Base-by-base conservation (phyloP, 92 coral and sea anemone genomes). In the Parazoanthus atlanticus region DNA sequence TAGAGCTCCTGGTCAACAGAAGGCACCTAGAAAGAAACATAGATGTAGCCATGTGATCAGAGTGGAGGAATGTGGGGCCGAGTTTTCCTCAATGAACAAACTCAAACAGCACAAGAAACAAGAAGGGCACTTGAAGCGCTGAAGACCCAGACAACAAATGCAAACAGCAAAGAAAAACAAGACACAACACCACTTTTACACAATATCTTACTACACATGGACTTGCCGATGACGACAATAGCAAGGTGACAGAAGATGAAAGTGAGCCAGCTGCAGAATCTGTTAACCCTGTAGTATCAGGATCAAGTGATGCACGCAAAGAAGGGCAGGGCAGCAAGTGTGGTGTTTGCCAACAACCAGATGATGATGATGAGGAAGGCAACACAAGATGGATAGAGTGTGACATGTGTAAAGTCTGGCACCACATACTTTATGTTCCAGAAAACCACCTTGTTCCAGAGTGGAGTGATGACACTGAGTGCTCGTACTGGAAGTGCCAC, bases 381-480 rank as follows among this genome's bases (percentile, higher is more conserved):
- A 43, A 77, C 81, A 77, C 81, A 43, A 77, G 64, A 61, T 77
- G 64, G 81, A 77, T 77, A 77, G 58, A 77, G 81, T 77, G 81
- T 77, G 81, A 77, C 81, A 77, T 77, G 81, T 77, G 64, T 43
- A 77, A 77, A 77, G 61, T 77, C 81, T 77, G 58, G 58, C 41
- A 77, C 61, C 61, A 43, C 61, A 61, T 77, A 77, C 81, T 77
- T 77, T 41, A 61, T 43, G 61, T 77, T 41, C 81, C 61, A 77
- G 81, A 77, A 77, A 77, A 77, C 81, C 81, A 77, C 81, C 81
- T 77, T 77, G 81, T 77, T 77, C 81, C 81, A 77, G 81, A 77
- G 81, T 77, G 81, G 81, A 77, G 81, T 77, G 81, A 43, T 43
- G 64, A 77, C 81, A 77, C 41, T 43, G 64, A 77, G 81, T 77